Percentiles rank a stretch among this genome's conserved stretches.
Conservation (phyloP, 2,888 invertebrate species). For the Hemicrepidius hirtus region DNA sequence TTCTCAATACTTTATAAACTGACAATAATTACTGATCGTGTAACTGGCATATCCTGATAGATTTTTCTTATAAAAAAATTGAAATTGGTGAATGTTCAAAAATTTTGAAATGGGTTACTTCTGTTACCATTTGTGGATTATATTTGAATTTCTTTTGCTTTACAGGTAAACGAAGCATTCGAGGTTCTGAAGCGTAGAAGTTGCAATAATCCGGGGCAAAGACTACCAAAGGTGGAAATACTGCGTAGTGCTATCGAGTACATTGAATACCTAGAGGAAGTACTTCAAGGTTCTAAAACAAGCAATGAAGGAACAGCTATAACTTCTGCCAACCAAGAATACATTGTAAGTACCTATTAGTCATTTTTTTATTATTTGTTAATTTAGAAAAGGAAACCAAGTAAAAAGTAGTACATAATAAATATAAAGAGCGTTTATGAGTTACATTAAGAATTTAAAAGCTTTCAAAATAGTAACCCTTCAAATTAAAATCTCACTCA, state of each 20-base stretch:
- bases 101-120: too few species aligned
- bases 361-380: neutral
- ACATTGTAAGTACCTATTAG: slow-evolving; percentile 56
- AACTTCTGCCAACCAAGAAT: slow-evolving; percentile 51
- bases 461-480: slow-evolving; percentile 19
- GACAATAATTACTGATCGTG: too few species aligned
- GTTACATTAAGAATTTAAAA: slow-evolving; percentile 19
- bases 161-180: slow-evolving; percentile 97
- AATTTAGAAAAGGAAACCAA: too few species aligned
- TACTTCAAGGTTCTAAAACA: slow-evolving; percentile 80
- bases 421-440: neutral
- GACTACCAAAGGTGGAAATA: slow-evolving; percentile 98
- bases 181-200: slow-evolving; percentile 95
- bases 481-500: slow-evolving; percentile 25
- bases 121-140: too few species aligned
- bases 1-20: too few species aligned
- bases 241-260: slow-evolving; percentile 98
- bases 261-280: slow-evolving; percentile 92
- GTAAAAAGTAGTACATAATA: neutral
- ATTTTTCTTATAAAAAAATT: too few species aligned
- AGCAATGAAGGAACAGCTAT: slow-evolving; percentile 56
- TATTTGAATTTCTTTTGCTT: neutral
- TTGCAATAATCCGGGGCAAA: slow-evolving; percentile 95
- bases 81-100: too few species aligned
- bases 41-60: too few species aligned